Conservation (phyloP, 2,888 invertebrate genomes). For the Himalopsyche anomala region DNA sequence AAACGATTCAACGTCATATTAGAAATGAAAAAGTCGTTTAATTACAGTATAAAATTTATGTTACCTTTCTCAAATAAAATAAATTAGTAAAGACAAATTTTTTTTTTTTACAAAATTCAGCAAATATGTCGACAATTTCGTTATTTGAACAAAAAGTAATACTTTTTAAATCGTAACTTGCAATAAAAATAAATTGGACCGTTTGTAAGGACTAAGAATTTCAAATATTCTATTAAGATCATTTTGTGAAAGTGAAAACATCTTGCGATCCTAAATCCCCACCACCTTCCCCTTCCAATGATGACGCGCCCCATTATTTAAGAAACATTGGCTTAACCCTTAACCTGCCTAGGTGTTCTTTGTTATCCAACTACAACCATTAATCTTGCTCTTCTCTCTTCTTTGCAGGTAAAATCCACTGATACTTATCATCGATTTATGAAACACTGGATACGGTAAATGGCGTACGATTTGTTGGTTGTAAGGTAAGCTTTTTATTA, state of each 20-base stretch:
- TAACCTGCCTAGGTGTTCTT: constrained; percentile 38
- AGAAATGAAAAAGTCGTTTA: too few species aligned
- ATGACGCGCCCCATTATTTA: constrained; percentile 39
- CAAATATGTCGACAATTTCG: too few species aligned
- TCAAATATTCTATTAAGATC: neutral
- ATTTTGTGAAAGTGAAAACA: constrained; percentile 26
- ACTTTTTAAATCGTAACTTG: too few species aligned
- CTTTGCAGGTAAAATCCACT: constrained; percentile 38
- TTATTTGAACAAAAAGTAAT: too few species aligned
- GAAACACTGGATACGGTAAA: neutral
- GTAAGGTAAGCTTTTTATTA: constrained; percentile 2
- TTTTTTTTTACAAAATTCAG: too few species aligned
- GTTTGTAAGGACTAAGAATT: neutral
- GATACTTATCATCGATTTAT: constrained; percentile 10
- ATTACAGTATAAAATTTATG: too few species aligned
- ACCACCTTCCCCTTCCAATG: neutral
- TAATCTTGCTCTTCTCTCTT: constrained; percentile 42
- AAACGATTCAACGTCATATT: too few species aligned
- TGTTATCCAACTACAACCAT: constrained; percentile 40
- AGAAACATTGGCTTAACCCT: constrained; percentile 43
- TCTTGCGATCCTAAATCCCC: neutral
- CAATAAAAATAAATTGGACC: too few species aligned
- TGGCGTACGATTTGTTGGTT: neutral
- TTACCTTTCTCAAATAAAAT: too few species aligned
- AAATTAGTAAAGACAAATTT: too few species aligned